Conservation (phyloP, 2,797 vertebrate genomes). For the Sebastolobus alascanus region DNA sequence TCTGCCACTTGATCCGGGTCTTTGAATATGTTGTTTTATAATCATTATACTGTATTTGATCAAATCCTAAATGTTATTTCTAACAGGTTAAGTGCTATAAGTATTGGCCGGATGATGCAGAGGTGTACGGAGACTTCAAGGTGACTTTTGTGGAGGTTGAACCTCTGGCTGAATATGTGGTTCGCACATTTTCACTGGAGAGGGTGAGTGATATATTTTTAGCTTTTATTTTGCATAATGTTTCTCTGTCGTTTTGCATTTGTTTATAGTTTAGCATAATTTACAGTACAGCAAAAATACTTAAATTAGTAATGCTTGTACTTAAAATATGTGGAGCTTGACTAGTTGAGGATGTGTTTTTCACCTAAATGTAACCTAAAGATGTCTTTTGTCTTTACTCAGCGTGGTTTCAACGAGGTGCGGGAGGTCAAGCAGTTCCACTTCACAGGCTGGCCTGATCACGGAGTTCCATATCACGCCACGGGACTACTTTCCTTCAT, state of each 20-base stretch:
- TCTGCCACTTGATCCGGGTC: background rate
- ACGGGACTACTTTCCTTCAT: constrained; percentile 98
- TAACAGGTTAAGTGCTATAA: constrained; percentile 98
- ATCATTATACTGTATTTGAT: background rate
- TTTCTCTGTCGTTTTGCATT: background rate
- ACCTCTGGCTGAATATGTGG: constrained; percentile 97
- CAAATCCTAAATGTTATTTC: constrained; percentile 1
- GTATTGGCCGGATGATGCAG: constrained; percentile 98
- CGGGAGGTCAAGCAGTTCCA: constrained; percentile 99
- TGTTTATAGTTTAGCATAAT: background rate
- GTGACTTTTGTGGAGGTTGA: constrained; percentile 97
- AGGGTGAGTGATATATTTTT: constrained; percentile 85
- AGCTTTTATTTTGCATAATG: background rate
- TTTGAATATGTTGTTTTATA: background rate
- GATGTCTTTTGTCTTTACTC: constrained; percentile 44
- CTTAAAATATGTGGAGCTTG: background rate
- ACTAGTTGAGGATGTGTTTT: background rate
- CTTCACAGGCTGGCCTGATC: constrained; percentile 99
- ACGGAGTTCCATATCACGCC: constrained; percentile 99
- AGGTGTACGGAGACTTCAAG: constrained; percentile 99
- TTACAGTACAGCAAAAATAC: background rate
- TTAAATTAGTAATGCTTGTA: background rate
- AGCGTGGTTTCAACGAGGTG: constrained; percentile 98
- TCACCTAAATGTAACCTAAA: background rate
- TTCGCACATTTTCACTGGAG: constrained; percentile 98